Evolutionary conservation across 2,113 vertebrate species (phyloP).

Genomic region (Origma solitaria): DNA sequence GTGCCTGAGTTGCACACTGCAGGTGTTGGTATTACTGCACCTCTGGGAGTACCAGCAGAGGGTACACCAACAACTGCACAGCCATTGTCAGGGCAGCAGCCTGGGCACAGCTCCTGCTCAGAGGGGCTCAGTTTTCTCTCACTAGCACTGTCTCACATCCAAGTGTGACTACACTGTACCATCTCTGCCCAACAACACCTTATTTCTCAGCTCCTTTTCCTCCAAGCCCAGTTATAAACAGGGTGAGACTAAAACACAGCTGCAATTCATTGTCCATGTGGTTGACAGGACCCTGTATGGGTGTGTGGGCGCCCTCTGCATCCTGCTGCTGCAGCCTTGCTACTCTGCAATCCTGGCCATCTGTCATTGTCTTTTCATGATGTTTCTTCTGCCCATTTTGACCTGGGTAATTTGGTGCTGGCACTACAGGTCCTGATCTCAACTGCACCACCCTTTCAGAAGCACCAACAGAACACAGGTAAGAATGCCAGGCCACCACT

Average conservation of each 20-base stretch:
- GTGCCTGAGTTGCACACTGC: accelerated
- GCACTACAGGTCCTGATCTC: neutral
- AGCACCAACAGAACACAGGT: neutral
- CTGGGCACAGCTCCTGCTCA: neutral
- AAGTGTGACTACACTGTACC: neutral
- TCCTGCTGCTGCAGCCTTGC: neutral
- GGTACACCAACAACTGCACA: neutral
- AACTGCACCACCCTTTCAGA: neutral
- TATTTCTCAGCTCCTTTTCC: neutral
- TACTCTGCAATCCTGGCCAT: neutral
- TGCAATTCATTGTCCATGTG: neutral
- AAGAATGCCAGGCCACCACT: neutral
- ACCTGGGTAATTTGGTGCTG: neutral
- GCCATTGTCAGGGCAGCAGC: neutral
- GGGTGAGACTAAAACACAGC: neutral
- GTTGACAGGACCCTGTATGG: neutral
- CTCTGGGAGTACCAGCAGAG: neutral
- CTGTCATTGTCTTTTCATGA: neutral
- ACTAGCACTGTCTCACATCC: neutral
- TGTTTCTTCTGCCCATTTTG: neutral
- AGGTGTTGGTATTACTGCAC: neutral
- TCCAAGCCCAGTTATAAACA: neutral
- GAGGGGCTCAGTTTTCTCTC: neutral
- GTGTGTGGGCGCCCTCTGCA: neutral
- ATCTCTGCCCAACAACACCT: neutral